A percentile compares a stretch with the other conserved stretches of the same genome.
Evolutionary conservation across 2,888 invertebrate genomes (phyloP).

Genomic region (Ligdia adustata): DNA sequence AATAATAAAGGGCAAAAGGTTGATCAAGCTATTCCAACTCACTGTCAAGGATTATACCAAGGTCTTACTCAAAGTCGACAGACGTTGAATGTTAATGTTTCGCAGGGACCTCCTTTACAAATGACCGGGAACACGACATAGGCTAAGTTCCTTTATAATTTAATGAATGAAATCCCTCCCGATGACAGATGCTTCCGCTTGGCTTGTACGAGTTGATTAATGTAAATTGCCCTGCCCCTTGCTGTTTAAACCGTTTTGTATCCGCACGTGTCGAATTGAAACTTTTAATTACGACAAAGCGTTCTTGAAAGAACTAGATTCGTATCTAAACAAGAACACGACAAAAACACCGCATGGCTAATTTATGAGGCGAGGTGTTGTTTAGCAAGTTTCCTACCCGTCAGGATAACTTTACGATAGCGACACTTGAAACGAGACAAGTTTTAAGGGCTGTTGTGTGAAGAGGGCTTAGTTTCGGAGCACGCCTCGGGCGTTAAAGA

Average conservation of each 20-base stretch:
- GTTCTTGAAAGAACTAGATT: slow-evolving; percentile 10
- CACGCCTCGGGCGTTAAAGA: slow-evolving; percentile 28
- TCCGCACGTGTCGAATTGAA: slow-evolving; percentile 27
- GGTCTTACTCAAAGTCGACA: slow-evolving; percentile 20
- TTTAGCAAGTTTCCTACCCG: slow-evolving; percentile 10
- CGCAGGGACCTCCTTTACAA: slow-evolving; percentile 33
- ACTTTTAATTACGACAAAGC: slow-evolving; percentile 10
- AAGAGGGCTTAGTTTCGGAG: slow-evolving; percentile 32
- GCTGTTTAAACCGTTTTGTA: slow-evolving; percentile 37
- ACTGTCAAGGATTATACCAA: slow-evolving; percentile 22
- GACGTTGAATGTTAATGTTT: slow-evolving; percentile 20
- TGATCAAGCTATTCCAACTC: slow-evolving; percentile 1
- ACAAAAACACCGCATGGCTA: slow-evolving; percentile 8
- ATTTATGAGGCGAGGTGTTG: slow-evolving; percentile 13
- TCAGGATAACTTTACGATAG: slow-evolving; percentile 20
- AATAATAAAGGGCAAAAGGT: no score
- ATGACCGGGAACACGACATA: slow-evolving; percentile 47
- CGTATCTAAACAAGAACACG: not conserved
- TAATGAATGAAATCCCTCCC: slow-evolving; percentile 62
- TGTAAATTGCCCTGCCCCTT: slow-evolving; percentile 38
- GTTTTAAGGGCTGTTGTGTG: slow-evolving; percentile 34
- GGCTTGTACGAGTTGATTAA: slow-evolving; percentile 51
- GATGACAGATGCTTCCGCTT: slow-evolving; percentile 62
- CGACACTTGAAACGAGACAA: slow-evolving; percentile 33
- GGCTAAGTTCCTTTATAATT: slow-evolving; percentile 50